Evolutionary conservation across 2,888 invertebrate genomes (phyloP).

Genomic region (Rhagium mordax): DNA sequence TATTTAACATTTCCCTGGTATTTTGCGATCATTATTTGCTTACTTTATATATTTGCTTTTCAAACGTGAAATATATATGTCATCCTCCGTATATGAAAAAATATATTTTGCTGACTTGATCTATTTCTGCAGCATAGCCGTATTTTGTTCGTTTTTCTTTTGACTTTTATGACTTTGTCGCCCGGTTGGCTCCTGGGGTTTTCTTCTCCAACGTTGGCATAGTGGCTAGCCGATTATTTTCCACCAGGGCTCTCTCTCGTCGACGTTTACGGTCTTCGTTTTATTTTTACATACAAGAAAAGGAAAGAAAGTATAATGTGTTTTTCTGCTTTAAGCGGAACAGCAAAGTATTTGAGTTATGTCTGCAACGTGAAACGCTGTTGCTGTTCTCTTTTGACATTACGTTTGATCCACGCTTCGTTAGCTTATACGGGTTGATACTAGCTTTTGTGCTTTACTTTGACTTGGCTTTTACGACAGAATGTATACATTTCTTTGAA

Average conservation of each 20-base stretch:
- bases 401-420: constrained; percentile 48
- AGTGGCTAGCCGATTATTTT: constrained; percentile 48
- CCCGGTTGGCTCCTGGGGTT: constrained; percentile 62
- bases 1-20: no score
- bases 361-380: constrained; percentile 56
- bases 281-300: constrained; percentile 19
- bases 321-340: constrained; percentile 35
- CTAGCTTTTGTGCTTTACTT: constrained; percentile 56
- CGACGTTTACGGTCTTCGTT: constrained; percentile 20
- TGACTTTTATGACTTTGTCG: constrained; percentile 63
- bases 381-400: constrained; percentile 43
- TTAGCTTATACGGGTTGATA: constrained; percentile 51
- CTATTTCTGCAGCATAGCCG: constrained; percentile 62
- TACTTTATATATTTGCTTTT: not conserved
- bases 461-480: constrained; percentile 53
- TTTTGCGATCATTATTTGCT: not conserved
- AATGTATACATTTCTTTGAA: constrained; percentile 32
- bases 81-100: constrained; percentile 53
- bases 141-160: constrained; percentile 61
- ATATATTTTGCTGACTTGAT: constrained; percentile 61
- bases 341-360: constrained; percentile 55
- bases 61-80: constrained; percentile 24
- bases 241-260: constrained; percentile 31
- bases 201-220: constrained; percentile 46
- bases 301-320: constrained; percentile 28